Conservation (phyloP, 2,797 vertebrate genomes). For the Fundulus diaphanus region DNA sequence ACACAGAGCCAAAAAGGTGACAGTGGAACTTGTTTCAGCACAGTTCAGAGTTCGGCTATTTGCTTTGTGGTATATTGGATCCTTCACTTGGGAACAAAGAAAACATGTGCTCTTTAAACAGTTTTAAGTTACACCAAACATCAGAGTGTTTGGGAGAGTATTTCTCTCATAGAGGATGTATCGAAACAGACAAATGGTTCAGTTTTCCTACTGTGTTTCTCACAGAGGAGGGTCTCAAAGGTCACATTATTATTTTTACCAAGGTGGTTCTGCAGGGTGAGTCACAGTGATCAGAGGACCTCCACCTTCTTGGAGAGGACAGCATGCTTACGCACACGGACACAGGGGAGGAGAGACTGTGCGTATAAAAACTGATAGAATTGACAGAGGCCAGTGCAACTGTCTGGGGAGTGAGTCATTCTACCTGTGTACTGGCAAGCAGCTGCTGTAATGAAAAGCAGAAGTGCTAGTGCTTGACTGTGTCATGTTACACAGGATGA, state of each 20-base stretch:
- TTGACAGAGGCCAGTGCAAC: constrained; percentile 35
- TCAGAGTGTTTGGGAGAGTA: constrained; percentile 13
- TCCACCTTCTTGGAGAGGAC: constrained; percentile 49
- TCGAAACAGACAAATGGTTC: constrained; percentile 14
- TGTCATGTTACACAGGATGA: constrained; percentile 35
- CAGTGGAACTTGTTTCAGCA: constrained; percentile 54
- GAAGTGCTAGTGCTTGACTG: constrained; percentile 48
- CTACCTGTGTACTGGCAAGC: constrained; percentile 41
- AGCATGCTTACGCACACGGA: constrained; percentile 34
- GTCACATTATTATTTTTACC: constrained; percentile 57
- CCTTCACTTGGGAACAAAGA: constrained; percentile 20
- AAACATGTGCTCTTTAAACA: constrained; percentile 13
- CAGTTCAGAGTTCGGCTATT: constrained; percentile 29
- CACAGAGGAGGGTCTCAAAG: constrained; percentile 46
- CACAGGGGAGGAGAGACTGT: constrained; percentile 9
- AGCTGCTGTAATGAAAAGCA: constrained; percentile 51
- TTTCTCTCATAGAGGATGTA: constrained; percentile 9
- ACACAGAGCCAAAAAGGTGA: constrained; percentile 28
- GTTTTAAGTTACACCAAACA: constrained; percentile 19
- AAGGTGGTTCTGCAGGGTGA: constrained; percentile 52
- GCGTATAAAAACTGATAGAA: constrained; percentile 33
- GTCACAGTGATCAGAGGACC: constrained; percentile 52
- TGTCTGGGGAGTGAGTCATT: constrained; percentile 50
- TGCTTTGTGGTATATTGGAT: constrained; percentile 28
- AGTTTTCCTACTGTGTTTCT: constrained; percentile 37